These are phyloP conservation scores for Catharus bicknelli DNA, from an alignment of 2,113 vertebrate species.

Conservation along the genomic window DNA sequence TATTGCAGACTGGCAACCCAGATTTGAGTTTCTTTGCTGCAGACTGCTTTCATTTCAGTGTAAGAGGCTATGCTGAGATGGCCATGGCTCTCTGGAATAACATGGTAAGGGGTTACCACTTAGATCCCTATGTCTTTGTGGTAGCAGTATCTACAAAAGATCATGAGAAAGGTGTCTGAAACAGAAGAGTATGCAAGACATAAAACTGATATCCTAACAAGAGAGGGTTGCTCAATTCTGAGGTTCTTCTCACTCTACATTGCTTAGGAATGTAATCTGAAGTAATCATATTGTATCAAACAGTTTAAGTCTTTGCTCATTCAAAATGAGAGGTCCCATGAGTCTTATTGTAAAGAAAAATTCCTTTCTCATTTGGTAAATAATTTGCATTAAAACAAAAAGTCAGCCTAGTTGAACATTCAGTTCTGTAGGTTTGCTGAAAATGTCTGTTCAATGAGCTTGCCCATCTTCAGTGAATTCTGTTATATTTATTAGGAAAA, in stretches of 20 bases:
- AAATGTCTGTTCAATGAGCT: background rate
- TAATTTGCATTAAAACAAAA: background rate
- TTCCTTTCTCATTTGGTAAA: background rate
- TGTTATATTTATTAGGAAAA: background rate
- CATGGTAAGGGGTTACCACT: conserved; percentile 78
- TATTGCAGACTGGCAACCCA: conserved; percentile 71
- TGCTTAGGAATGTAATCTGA: background rate
- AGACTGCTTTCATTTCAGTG: conserved; percentile 92
- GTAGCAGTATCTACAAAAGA: background rate
- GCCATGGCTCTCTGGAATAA: conserved; percentile 91
- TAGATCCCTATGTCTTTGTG: background rate
- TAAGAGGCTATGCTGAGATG: conserved; percentile 86
- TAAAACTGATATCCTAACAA: background rate
- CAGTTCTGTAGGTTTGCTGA: background rate
- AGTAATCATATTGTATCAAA: background rate
- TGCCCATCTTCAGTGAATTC: background rate
- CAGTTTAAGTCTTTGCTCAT: background rate
- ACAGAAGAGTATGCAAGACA: background rate
- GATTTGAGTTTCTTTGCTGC: conserved; percentile 86
- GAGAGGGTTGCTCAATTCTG: background rate
- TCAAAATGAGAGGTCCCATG: background rate
- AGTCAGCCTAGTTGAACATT: background rate
- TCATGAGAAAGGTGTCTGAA: background rate
- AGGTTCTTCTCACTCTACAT: background rate
- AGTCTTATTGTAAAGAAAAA: background rate